Evolutionary conservation across 1,140 invertebrate genomes (phyloP), one percentile per base, ranked within the genome.

Genomic region (Neodiprion virginianus): DNA sequence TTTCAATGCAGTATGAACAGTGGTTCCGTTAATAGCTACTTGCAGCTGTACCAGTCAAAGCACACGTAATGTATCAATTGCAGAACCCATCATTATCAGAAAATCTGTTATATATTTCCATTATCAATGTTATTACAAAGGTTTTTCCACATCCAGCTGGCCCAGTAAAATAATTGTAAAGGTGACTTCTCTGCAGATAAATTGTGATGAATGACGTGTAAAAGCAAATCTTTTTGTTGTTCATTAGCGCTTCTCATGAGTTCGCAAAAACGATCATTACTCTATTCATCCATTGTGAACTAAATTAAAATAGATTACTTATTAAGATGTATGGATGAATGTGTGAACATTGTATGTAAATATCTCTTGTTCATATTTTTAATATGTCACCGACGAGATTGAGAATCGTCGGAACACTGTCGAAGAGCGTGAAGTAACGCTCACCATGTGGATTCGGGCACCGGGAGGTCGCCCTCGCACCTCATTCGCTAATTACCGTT

Each of bases 41-140:
- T 11, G 85, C 85, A n/a, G 86, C 86, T 78, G 84, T 86, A 9
- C 85, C 85, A 14, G 84, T 82, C 65, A 79, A 77, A 28, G 83
- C 83, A 67, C 78, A 76, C 28, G 84, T 78, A 75, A 77, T 75
- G 12, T 75, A 47, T 70, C 48, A 48, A 61, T 79, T 76, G 28
- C 17, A 68, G 66, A 79, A 72, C 48, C 8, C 17, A 67, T 76
- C 79, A 49, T 77, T 74, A 50, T 78, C 69, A 70, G 75, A 79
- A 76, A 74, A 73, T 73, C 21, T n/a, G 72, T 75, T 61, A 81
- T 53, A 49, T 74, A 68, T 70, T 79, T 73, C 75, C 70, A 78
- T 14, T 81, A 28, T 77, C 71, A 71, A 78, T 73, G 80, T 81
- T n/a, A 77, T 79, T 66, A 78, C 76, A 66, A 78, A 65, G 81